Conservation (phyloP, 2,113 vertebrate species). For the Pandion haliaetus region DNA sequence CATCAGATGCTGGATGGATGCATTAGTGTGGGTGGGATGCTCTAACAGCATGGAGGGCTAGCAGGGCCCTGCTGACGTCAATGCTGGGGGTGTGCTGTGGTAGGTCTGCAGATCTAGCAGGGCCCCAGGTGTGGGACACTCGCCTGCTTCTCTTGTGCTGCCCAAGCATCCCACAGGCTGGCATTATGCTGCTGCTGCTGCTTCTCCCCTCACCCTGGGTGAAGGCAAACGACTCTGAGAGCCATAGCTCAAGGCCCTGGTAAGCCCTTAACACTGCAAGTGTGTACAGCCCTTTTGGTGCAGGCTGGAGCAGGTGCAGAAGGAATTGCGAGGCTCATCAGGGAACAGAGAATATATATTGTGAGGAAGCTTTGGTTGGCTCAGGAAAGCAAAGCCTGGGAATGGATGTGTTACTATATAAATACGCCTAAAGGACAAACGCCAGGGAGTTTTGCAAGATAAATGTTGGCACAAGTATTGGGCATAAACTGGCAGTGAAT, state of each 20-base stretch:
- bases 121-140: neutral
- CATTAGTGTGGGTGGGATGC: neutral
- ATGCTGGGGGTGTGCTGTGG: accelerated
- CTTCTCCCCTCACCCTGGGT: neutral
- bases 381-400: neutral
- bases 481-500: neutral
- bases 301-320: neutral
- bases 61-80: neutral
- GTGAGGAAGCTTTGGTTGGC: neutral
- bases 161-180: neutral
- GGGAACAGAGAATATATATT: neutral
- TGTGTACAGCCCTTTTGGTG: too few relatives aligned
- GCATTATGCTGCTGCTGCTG: neutral
- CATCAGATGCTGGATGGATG: neutral
- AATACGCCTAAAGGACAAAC: neutral
- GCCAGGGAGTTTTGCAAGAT: neutral
- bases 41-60: neutral
- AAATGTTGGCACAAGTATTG: neutral
- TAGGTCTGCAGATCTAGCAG: neutral
- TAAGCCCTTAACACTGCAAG: neutral
- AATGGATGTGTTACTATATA: neutral
- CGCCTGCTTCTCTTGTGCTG: neutral
- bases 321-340: neutral
- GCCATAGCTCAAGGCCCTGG: neutral
- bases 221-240: neutral